Base-by-base conservation (phyloP, 2,113 vertebrate genomes). In the Crotalus viridis region DNA sequence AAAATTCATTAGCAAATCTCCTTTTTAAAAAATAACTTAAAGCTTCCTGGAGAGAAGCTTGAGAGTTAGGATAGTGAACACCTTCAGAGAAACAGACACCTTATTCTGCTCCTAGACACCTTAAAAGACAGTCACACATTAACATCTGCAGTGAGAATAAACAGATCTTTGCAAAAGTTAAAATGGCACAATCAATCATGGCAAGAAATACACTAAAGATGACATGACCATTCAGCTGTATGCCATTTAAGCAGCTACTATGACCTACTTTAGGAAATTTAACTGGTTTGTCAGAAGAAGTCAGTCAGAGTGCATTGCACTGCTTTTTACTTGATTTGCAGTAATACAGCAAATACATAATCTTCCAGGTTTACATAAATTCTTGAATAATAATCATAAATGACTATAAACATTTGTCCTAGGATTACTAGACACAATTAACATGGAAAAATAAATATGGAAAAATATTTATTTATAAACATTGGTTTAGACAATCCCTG, bases 21-120 rank as follows among this genome's bases (percentile, higher is more conserved):
- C 86, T 93, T 88, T 88, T 88, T 88, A 95, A 81, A 94, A 95
- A 81, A 93, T 91, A 94, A 90, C 95, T 92, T 48, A 85, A 96
- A 89, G 85, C 2, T 54, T 91, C 17, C 39, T n/a, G 3, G 33
- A 48, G 10, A 88, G 19, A 88, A 81, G 33, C 52, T 69, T 1
- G 9, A 39, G 93, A 90, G 64, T 21, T 94, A 81, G 46, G 92
- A 94, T 94, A 46, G 64, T 95, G 85, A 95, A 95, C 94, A 96
- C 89, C 24, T 28, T 51, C 92, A 51, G 12, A 93, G 91, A 96
- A 85, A 89, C 91, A 96, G 89, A 0, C 94, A 93, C 91, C 92
- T 95, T 89, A 52, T 91, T 88, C 92, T 92, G 5, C 43, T 91
- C n/a, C 93, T 90, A 89, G 94, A 85, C 54, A 87, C 48, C 86